These are phyloP conservation scores for Temnothorax rugatulus DNA, from an alignment of 2,888 invertebrate species.

Conservation along the genomic window DNA sequence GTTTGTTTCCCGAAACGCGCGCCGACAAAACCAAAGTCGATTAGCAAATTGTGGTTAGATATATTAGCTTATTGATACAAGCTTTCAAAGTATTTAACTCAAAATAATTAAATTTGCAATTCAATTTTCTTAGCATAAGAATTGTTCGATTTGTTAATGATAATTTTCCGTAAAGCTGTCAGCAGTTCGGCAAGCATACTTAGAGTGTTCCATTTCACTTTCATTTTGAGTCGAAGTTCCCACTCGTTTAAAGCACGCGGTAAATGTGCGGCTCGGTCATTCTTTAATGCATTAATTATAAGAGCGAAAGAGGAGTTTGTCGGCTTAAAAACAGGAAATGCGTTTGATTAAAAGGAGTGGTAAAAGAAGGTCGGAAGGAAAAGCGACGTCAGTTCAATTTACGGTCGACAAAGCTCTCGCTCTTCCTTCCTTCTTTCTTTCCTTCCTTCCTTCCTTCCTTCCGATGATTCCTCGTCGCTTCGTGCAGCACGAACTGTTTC, in stretches of 20 bases:
- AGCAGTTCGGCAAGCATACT: neutral
- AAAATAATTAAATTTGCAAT: slow-evolving; percentile 1
- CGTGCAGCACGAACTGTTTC: slow-evolving; percentile 29
- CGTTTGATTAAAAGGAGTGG: slow-evolving; percentile 51
- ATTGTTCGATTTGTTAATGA: neutral
- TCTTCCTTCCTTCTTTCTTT: slow-evolving; percentile 26
- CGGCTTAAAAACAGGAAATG: slow-evolving; percentile 56
- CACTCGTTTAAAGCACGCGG: neutral
- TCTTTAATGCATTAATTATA: slow-evolving; percentile 66
- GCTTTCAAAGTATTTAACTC: neutral
- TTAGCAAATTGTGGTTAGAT: neutral
- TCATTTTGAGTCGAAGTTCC: neutral
- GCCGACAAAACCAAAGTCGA: neutral
- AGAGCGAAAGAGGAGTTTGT: slow-evolving; percentile 42
- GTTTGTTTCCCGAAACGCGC: neutral
- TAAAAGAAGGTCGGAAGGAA: slow-evolving; percentile 41
- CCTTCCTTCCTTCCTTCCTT: slow-evolving; percentile 45
- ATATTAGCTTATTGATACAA: neutral
- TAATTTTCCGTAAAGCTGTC: neutral
- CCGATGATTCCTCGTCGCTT: slow-evolving; percentile 18
- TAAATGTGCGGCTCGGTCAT: slow-evolving; percentile 3
- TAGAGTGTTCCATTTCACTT: neutral
- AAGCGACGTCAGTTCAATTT: slow-evolving; percentile 63
- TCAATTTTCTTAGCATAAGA: neutral
- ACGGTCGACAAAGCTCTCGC: slow-evolving; percentile 56